These are phyloP conservation scores for Neelides folsomi DNA, from an alignment of 2,888 invertebrate genomes.

Conservation along the genomic window DNA sequence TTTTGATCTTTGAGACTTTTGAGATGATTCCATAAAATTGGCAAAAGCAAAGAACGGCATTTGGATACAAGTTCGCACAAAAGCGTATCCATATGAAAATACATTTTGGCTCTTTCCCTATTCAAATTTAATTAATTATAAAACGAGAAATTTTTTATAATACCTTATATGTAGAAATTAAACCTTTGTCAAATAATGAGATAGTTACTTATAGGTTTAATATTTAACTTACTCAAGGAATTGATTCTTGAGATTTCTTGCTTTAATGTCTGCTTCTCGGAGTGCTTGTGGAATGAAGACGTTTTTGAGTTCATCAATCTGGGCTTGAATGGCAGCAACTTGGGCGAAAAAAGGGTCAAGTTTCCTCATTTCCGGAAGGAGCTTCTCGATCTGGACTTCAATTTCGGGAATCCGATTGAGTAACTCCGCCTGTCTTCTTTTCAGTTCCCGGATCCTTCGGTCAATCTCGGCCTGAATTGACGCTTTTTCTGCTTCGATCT, in stretches of 20 bases:
- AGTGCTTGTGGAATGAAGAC: conserved; percentile 23
- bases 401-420: conserved; percentile 14
- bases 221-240: conserved; percentile 19
- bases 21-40: conserved; percentile 27
- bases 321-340: conserved; percentile 19
- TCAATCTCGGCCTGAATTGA: conserved; percentile 20
- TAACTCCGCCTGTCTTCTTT: conserved; percentile 15
- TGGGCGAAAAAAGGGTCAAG: conserved; percentile 21
- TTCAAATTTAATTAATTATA: background rate
- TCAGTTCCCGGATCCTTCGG: conserved; percentile 14
- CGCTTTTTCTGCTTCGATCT: conserved; percentile 18
- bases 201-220: background rate
- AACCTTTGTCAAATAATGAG: too few relatives aligned
- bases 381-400: conserved; percentile 13
- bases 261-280: conserved; percentile 27
- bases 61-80: conserved; percentile 20
- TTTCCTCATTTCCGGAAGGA: conserved; percentile 17
- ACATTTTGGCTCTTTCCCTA: conserved; percentile 24
- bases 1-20: conserved; percentile 17
- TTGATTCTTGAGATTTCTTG: conserved; percentile 28
- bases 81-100: conserved; percentile 29
- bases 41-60: conserved; percentile 25
- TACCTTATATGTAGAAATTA: background rate
- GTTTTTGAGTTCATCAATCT: conserved; percentile 20
- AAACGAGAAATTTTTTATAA: background rate